Conservation (phyloP, 2,797 vertebrate genomes). For the Sphenodon punctatus region DNA sequence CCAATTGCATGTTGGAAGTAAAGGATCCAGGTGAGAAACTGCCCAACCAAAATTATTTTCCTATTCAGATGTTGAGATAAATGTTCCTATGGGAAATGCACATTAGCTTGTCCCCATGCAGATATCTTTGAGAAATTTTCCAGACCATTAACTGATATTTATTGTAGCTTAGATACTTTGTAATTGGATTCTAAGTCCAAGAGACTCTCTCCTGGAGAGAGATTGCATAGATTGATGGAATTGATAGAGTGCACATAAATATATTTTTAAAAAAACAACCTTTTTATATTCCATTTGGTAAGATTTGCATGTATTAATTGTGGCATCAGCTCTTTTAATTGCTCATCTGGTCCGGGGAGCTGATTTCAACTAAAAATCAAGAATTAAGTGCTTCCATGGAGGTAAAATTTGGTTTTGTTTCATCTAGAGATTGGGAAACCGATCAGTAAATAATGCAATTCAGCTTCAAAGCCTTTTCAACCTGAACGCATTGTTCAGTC, state of each 20-base stretch:
- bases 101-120: fast-evolving
- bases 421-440: conserved; percentile 31
- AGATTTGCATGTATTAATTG: background rate
- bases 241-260: too few species aligned
- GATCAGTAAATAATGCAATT: conserved; percentile 47
- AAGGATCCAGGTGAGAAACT: too few species aligned
- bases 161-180: background rate
- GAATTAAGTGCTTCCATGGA: background rate
- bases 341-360: background rate
- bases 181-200: fast-evolving
- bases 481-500: conserved; percentile 32
- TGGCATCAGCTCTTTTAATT: conserved; percentile 1
- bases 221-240: background rate
- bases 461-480: conserved; percentile 59
- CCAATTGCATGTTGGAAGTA: too few species aligned
- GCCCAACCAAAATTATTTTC: fast-evolving
- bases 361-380: conserved; percentile 29
- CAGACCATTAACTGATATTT: background rate
- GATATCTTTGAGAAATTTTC: background rate
- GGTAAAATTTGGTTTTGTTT: conserved; percentile 41
- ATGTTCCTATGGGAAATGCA: fast-evolving
- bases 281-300: background rate
- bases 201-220: background rate
- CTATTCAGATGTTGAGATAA: fast-evolving
- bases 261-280: background rate